phyloP scores from a whole-genome alignment of 37 sponge, comb jelly and placozoan species.

The Theonella swinhoei region DNA sequence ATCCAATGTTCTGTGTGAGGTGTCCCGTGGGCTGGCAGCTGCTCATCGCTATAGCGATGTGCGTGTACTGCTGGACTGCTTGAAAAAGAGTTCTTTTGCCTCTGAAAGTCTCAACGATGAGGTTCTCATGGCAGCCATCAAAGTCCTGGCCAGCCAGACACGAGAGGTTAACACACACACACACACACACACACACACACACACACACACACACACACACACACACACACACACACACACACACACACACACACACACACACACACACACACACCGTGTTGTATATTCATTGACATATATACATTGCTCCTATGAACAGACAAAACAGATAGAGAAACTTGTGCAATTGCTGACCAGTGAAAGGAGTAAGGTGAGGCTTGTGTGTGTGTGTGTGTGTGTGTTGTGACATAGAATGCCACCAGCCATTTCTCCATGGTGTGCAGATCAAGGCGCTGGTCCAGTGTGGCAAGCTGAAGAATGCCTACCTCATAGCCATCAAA shows the following conservation, averaged over 20 bases:
- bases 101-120: constrained; percentile 61
- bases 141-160: constrained; percentile 64
- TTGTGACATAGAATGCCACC: neutral
- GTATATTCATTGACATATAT: too few species aligned
- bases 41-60: constrained; percentile 47
- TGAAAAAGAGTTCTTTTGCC: constrained; percentile 12
- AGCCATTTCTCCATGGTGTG: neutral
- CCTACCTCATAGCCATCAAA: constrained; percentile 81
- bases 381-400: too few species aligned
- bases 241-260: constrained; percentile 24
- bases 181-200: constrained; percentile 26
- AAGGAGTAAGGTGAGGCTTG: constrained; percentile 48
- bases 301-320: too few species aligned
- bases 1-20: constrained; percentile 35
- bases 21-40: constrained; percentile 36
- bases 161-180: too few species aligned
- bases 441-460: constrained; percentile 79
- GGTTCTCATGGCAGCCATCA: constrained; percentile 77
- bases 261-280: too few species aligned
- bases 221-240: constrained; percentile 25
- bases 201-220: constrained; percentile 25
- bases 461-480: constrained; percentile 87
- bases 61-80: constrained; percentile 41
- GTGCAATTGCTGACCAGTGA: constrained; percentile 42
- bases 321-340: constrained; percentile 59